A percentile compares a stretch with the other conserved stretches of the same genome.
Conservation (phyloP, 2,888 invertebrate genomes). For the Homarus gammarus region DNA sequence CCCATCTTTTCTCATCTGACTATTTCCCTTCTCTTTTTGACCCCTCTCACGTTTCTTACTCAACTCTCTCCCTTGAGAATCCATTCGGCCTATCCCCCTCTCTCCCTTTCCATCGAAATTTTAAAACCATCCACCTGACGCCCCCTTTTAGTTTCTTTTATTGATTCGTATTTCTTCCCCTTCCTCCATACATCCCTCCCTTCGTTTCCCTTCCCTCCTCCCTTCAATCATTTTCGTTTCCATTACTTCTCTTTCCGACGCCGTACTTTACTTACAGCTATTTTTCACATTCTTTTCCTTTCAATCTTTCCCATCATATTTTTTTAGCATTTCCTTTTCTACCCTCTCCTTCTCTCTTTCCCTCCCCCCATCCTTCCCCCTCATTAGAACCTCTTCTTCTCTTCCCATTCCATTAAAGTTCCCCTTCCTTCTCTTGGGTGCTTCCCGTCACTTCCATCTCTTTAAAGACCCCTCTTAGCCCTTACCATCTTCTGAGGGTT, state of each 20-base stretch:
- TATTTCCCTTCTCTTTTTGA: not conserved
- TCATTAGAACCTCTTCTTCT: too few relatives aligned
- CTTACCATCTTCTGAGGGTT: not conserved
- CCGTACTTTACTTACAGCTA: not conserved
- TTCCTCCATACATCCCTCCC: not conserved
- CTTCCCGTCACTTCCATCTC: too few relatives aligned
- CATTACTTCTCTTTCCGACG: not conserved
- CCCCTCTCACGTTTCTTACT: not conserved
- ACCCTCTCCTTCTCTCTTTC: not conserved
- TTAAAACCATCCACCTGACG: not conserved
- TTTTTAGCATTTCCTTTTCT: too few relatives aligned
- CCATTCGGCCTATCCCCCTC: not conserved
- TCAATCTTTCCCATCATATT: too few relatives aligned
- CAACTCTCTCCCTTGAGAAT: not conserved
- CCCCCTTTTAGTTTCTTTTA: not conserved
- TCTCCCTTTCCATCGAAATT: not conserved
- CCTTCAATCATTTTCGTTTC: too few relatives aligned
- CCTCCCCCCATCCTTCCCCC: not conserved
- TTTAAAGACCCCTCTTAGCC: not conserved
- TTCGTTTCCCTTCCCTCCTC: not conserved
- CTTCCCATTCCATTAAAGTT: too few relatives aligned
- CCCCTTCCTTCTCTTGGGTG: too few relatives aligned
- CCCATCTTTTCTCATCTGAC: not conserved
- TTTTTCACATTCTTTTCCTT: not conserved
- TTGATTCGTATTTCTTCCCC: not conserved